Conservation (phyloP, 1,140 invertebrate genomes). For the Anoplophora glabripennis region DNA sequence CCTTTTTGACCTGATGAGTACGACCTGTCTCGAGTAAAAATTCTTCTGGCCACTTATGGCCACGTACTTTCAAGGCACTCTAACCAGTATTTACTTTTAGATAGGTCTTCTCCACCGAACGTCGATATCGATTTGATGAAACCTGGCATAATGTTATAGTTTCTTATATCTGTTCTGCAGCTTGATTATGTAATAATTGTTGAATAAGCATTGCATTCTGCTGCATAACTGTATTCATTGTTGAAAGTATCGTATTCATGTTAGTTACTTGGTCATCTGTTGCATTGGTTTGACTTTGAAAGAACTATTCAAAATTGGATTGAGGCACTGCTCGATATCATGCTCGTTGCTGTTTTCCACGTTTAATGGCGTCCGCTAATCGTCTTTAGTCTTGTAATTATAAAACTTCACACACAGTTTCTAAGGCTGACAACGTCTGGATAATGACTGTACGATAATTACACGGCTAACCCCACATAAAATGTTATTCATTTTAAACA, state of each 20-base stretch:
- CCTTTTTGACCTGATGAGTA: constrained; percentile 8
- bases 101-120: background rate
- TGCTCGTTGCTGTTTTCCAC: no score
- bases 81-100: background rate
- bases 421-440: no score
- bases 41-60: constrained; percentile 12
- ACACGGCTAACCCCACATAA: no score
- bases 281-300: background rate
- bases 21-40: constrained; percentile 12
- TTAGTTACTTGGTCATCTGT: background rate
- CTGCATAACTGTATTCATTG: constrained; percentile 2
- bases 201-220: background rate
- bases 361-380: no score
- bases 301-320: background rate
- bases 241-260: background rate
- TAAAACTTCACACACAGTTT: no score
- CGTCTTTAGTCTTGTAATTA: no score
- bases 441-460: no score
- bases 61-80: background rate
- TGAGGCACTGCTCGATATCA: background rate
- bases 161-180: background rate
- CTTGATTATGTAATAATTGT: background rate
- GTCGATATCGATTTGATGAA: background rate
- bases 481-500: no score
- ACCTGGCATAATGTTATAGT: constrained; percentile 5